Percentiles rank a stretch among this genome's conserved stretches.
phyloP scores from a whole-genome alignment of 2,113 vertebrate genomes.

The Megaleporinus macrocephalus region DNA sequence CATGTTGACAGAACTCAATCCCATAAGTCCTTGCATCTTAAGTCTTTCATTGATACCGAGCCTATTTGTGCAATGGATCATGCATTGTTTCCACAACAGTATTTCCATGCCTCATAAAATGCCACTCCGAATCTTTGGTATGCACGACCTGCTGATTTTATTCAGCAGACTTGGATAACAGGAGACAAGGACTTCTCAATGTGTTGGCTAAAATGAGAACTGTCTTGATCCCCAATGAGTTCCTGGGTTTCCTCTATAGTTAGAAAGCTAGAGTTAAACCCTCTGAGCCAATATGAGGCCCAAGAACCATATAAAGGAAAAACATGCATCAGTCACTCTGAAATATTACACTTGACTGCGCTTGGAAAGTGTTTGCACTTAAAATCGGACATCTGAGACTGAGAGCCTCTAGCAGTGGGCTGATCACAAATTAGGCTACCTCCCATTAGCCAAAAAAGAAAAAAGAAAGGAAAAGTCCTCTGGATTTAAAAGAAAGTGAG shows the following conservation, averaged over 20 bases:
- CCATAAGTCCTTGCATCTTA: neutral
- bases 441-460: neutral
- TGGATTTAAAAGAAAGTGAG: neutral
- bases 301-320: conserved; percentile 65
- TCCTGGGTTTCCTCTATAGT: conserved; percentile 15
- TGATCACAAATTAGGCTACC: neutral
- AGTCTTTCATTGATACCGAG: neutral
- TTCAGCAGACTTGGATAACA: conserved; percentile 1
- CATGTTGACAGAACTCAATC: neutral
- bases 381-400: conserved; percentile 30
- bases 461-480: neutral
- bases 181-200: neutral
- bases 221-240: neutral
- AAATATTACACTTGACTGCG: conserved; percentile 58
- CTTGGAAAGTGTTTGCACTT: conserved; percentile 46
- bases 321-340: conserved; percentile 55
- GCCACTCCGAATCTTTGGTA: neutral
- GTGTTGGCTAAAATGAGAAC: neutral
- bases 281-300: conserved; percentile 51
- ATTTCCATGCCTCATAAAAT: conserved; percentile 7
- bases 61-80: conserved; percentile 10
- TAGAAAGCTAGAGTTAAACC: conserved; percentile 30
- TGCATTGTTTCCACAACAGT: conserved; percentile 17
- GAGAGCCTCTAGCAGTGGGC: neutral
- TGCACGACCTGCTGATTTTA: conserved; percentile 3